phyloP scores from a whole-genome alignment of 1,140 invertebrate genomes.

The Thaumatotibia leucotreta region DNA sequence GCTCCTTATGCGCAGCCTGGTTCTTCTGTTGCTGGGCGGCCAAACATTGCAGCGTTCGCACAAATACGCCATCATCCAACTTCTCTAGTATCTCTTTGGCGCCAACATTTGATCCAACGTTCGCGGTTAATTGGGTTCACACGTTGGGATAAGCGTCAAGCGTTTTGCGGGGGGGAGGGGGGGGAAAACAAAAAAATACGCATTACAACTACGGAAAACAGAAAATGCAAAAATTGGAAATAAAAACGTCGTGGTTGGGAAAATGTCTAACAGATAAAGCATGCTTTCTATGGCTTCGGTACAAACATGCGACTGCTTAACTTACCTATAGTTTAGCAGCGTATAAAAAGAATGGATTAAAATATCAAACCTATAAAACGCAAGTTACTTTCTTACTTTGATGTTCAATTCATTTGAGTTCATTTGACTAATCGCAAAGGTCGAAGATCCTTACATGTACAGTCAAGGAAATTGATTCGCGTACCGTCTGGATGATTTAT shows the following conservation, averaged over 20 bases:
- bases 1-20: conserved; percentile 81
- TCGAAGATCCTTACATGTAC: not conserved
- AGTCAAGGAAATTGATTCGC: too few relatives aligned
- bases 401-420: not conserved
- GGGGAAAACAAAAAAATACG: conserved; percentile 74
- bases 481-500: too few relatives aligned
- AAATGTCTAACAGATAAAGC: conserved; percentile 72
- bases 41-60: conserved; percentile 86
- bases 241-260: conserved; percentile 65
- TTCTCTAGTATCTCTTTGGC: conserved; percentile 70
- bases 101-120: conserved; percentile 45
- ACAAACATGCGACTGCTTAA: conserved; percentile 25
- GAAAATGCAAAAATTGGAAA: conserved; percentile 45
- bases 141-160: conserved; percentile 74
- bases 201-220: conserved; percentile 75
- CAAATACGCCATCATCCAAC: conserved; percentile 86
- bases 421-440: not conserved
- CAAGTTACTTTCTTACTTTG: not conserved
- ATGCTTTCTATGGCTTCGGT: conserved; percentile 73
- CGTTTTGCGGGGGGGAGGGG: conserved; percentile 61
- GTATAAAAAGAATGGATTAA: conserved; percentile 18
- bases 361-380: conserved; percentile 9
- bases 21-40: conserved; percentile 85
- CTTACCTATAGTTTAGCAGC: conserved; percentile 23
- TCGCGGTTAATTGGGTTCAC: conserved; percentile 62